Conservation (phyloP, 2,113 vertebrate species). For the Suricata suricatta region DNA sequence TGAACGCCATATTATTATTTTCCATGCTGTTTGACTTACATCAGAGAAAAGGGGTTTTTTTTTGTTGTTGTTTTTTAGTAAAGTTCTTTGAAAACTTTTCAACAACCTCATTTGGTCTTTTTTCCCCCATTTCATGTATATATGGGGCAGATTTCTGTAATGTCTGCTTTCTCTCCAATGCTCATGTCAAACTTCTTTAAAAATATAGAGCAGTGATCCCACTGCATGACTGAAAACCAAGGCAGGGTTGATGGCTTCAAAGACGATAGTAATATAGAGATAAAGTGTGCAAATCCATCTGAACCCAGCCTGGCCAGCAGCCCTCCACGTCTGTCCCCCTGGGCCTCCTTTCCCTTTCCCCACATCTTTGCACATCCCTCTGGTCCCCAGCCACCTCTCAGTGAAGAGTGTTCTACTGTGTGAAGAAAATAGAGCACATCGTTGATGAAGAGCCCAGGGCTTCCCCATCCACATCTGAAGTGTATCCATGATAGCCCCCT, state of each 20-base stretch:
- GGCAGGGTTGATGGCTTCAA: neutral
- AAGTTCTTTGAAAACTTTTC: slow-evolving; percentile 72
- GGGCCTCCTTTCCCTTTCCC: neutral
- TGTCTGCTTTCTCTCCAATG: slow-evolving; percentile 52
- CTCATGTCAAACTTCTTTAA: neutral
- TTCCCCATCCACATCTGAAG: neutral
- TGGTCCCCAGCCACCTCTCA: neutral
- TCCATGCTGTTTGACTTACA: slow-evolving; percentile 74
- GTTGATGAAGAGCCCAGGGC: neutral
- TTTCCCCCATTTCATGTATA: neutral
- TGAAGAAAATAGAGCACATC: neutral
- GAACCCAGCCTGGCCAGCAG: neutral
- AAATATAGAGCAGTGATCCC: slow-evolving; percentile 30
- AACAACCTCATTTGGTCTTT: neutral
- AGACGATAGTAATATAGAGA: neutral
- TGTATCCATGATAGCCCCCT: neutral
- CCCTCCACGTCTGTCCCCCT: neutral
- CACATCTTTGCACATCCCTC: neutral
- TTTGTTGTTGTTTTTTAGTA: neutral
- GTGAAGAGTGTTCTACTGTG: neutral
- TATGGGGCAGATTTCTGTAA: slow-evolving; percentile 21
- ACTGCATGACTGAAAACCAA: neutral
- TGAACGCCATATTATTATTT: slow-evolving; percentile 62
- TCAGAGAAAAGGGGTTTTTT: neutral
- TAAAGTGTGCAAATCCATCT: neutral